A percentile compares a stretch with the other conserved stretches of the same genome.
These are phyloP conservation scores for Pantelozetes paolii DNA, from an alignment of 2,888 invertebrate species.

Conservation along the genomic window DNA sequence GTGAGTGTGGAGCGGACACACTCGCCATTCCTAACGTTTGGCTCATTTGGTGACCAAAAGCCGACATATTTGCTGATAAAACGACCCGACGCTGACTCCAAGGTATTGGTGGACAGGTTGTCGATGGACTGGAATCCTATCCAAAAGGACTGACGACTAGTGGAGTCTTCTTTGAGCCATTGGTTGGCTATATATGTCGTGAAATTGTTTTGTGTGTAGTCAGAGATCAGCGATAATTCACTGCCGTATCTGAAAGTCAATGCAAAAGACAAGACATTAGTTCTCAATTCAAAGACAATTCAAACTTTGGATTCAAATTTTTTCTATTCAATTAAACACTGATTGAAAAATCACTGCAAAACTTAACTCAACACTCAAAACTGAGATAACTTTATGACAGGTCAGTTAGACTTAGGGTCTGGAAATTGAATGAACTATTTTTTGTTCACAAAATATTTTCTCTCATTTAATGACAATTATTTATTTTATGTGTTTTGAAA, in stretches of 20 bases:
- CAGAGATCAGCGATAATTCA: conserved; percentile 85
- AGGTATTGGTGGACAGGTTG: conserved; percentile 85
- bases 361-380: too few species aligned
- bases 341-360: too few species aligned
- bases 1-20: conserved; percentile 64
- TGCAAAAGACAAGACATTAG: conserved; percentile 50
- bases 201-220: conserved; percentile 84
- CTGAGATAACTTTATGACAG: too few species aligned
- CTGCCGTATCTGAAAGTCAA: conserved; percentile 96
- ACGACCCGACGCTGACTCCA: conserved; percentile 85
- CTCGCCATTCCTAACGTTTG: conserved; percentile 78
- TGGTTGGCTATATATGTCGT: conserved; percentile 70
- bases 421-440: too few species aligned
- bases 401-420: too few species aligned
- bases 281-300: too few species aligned
- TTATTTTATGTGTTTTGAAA: too few species aligned
- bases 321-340: too few species aligned
- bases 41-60: conserved; percentile 87
- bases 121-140: conserved; percentile 82
- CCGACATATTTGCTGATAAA: conserved; percentile 86
- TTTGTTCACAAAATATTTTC: too few species aligned
- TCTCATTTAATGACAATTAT: too few species aligned
- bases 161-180: conserved; percentile 28
- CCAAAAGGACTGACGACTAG: conserved; percentile 39
- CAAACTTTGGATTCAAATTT: too few species aligned